Base-by-base conservation (phyloP, 2,113 vertebrate species). In the Lepus timidus region DNA sequence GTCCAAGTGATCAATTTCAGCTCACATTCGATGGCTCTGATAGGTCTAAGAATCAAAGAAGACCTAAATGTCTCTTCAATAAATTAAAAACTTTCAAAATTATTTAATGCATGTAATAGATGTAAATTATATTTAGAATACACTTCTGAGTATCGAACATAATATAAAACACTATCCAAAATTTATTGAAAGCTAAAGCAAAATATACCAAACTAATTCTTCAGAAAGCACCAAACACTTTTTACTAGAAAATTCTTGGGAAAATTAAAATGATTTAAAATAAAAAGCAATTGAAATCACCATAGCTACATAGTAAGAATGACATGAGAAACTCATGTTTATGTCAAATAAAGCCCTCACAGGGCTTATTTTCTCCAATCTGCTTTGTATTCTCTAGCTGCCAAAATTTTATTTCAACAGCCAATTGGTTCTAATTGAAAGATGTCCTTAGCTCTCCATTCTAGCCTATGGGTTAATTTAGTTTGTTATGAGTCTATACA, bases 381-480 rank as follows among this genome's bases (percentile, higher is more conserved):
- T 95, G 65, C 20, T 90, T 81, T 85, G 22, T 62, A 83, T 79
- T 93, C 52, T 85, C 25, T 51, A 75, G 23, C 70, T 93, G 73
- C 62, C 91, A 90, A 51, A 85, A n/a, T 79, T 95, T 95, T 80
- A 91, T 88, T 94, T 96, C 62, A 93, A 39, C 23, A 95, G 36
- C n/a, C 85, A 95, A 67, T 78, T 75, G 23, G 3, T 92, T 90
- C 75, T 92, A 75, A 80, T 23, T 92, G 93, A 96, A 91, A 93
- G 65, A 75, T 85, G 14, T 64, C 51, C 20, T 91, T 88, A 87
- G 73, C 33, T 82, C 91, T 90, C 11, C n/a, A 79, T 91, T 90
- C 44, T 55, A 90, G 51, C 16, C 25, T 87, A n/a, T 70, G 29
- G 68, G 33, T 85, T 88, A 96, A 93, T 95, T 97, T 91, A 78